These are phyloP conservation scores for pig (Sus scrofa) DNA, from an alignment of 2,113 vertebrate species.

Conservation along the genomic window DNA sequence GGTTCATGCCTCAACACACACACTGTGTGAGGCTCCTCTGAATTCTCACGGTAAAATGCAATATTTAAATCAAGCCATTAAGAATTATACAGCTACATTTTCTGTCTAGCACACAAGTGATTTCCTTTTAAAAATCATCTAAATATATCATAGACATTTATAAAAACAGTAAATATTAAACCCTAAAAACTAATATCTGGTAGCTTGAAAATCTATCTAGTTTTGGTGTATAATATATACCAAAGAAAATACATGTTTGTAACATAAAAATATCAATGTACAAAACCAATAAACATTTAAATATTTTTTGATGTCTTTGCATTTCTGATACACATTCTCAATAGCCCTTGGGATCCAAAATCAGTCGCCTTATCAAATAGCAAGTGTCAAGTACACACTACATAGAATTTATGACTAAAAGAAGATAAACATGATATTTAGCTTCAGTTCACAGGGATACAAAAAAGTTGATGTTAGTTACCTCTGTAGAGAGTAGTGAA, in stretches of 20 bases:
- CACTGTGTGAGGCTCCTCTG: constrained; percentile 77
- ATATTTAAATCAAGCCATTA: constrained; percentile 67
- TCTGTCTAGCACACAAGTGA: background rate
- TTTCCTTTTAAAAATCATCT: constrained; percentile 45
- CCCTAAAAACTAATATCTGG: background rate
- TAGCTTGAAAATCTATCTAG: background rate
- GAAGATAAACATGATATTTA: constrained; percentile 9
- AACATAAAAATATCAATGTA: background rate
- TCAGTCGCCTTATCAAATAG: constrained; percentile 14
- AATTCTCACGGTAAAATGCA: constrained; percentile 82
- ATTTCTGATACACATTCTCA: constrained; percentile 8
- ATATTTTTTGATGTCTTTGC: background rate
- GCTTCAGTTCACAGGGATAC: background rate
- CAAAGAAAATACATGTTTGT: background rate
- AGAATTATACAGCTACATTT: background rate
- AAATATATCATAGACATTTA: constrained; percentile 22
- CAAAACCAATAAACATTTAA: background rate
- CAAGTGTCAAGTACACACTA: background rate
- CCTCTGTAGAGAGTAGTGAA: background rate
- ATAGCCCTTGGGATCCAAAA: background rate
- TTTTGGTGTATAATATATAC: background rate
- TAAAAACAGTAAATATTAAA: constrained; percentile 46
- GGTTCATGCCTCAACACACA: constrained; percentile 79
- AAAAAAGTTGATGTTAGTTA: background rate
- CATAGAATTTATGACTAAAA: constrained; percentile 37